These are phyloP conservation scores for Helicoverpa assulta DNA, from an alignment of 2,888 invertebrate genomes.

Conservation along the genomic window DNA sequence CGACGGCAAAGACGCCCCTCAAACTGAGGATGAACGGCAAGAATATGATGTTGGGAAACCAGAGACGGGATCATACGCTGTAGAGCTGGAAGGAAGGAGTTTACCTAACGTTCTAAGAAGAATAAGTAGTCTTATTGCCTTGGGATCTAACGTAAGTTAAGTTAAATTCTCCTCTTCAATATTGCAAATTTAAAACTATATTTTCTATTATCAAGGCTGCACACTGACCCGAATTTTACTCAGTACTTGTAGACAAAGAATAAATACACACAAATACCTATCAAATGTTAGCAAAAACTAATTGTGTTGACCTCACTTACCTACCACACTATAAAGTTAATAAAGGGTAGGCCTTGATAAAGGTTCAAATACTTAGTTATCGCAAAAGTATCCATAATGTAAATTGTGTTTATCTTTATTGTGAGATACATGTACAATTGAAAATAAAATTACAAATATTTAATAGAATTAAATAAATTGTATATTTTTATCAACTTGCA, in stretches of 20 bases:
- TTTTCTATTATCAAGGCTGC: background rate
- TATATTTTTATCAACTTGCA: slow-evolving; percentile 63
- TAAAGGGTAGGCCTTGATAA: too few species aligned
- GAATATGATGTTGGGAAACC: slow-evolving; percentile 76
- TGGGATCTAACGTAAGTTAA: slow-evolving; percentile 93
- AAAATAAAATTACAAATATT: too few species aligned
- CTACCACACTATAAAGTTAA: too few species aligned
- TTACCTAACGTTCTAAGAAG: slow-evolving; percentile 96
- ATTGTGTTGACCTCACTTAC: too few species aligned
- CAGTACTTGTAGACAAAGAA: background rate
- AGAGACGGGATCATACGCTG: slow-evolving; percentile 85
- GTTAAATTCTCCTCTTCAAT: background rate
- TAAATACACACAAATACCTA: background rate
- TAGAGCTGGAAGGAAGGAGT: slow-evolving; percentile 93
- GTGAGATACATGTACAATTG: too few species aligned
- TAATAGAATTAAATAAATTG: too few species aligned
- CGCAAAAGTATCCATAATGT: too few species aligned
- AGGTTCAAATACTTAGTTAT: too few species aligned
- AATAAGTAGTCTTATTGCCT: slow-evolving; percentile 96
- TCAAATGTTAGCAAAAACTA: background rate
- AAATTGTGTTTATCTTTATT: too few species aligned
- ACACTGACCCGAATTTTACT: background rate
- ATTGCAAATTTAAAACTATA: background rate
- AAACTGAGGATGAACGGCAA: slow-evolving; percentile 67
- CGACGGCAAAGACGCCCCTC: slow-evolving; percentile 68